These are phyloP conservation scores for Rhea pennata DNA, from an alignment of 2,113 vertebrate genomes.

Conservation along the genomic window DNA sequence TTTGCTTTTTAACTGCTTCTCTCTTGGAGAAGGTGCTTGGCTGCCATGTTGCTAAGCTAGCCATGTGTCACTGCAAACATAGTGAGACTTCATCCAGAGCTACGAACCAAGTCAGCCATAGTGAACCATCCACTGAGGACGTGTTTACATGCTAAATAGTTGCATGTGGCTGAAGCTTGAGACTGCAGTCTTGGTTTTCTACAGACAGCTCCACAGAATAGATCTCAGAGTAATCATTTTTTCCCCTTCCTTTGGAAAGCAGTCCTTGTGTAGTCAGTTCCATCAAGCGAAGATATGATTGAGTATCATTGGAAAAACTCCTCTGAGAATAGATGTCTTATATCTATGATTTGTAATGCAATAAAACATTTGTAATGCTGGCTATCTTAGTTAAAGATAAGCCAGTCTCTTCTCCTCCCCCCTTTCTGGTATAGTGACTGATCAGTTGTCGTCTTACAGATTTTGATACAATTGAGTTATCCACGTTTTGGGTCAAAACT, in stretches of 20 bases:
- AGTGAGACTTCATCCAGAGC: neutral
- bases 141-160: neutral
- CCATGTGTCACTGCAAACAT: neutral
- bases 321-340: neutral
- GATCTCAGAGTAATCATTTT: neutral
- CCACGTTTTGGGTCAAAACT: neutral
- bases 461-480: neutral
- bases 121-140: neutral
- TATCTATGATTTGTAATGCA: neutral
- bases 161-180: neutral
- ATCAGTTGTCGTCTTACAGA: neutral
- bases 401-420: neutral
- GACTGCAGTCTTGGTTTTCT: slow-evolving; percentile 21
- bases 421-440: neutral
- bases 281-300: neutral
- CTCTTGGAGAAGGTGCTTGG: neutral
- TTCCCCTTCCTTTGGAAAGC: neutral
- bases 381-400: neutral
- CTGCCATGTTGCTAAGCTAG: neutral
- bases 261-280: fast-evolving
- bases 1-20: neutral
- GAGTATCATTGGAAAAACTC: neutral
- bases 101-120: slow-evolving; percentile 22
- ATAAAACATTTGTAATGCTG: neutral
- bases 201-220: neutral